Percentiles rank a stretch among this genome's conserved stretches.
These are phyloP conservation scores for Prunella himalayana DNA, from an alignment of 2,113 vertebrate genomes.

Conservation along the genomic window DNA sequence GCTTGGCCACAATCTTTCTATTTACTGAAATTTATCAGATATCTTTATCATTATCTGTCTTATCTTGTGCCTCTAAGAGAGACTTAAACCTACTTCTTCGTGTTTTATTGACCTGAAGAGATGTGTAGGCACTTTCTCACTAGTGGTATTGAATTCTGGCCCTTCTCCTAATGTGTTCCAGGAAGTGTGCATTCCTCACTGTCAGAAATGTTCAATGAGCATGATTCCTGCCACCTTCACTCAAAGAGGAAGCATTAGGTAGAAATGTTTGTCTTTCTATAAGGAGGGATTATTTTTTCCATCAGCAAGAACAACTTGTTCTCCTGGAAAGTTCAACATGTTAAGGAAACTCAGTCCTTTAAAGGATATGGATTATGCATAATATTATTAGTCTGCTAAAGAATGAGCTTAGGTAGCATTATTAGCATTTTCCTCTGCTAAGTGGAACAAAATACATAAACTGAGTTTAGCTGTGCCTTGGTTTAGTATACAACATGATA, in stretches of 20 bases:
- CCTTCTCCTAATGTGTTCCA: not conserved
- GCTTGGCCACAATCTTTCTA: not conserved
- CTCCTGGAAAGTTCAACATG: not conserved
- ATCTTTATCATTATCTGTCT: not conserved
- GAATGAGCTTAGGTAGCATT: not conserved
- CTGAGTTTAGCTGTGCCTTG: not conserved
- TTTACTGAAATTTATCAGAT: not conserved
- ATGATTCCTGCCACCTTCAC: not conserved
- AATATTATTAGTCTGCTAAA: not conserved
- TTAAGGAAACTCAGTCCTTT: not conserved
- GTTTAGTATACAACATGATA: not conserved
- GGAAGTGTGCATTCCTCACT: not conserved
- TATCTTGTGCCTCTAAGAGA: not conserved
- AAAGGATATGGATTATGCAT: not conserved
- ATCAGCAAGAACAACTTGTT: not conserved
- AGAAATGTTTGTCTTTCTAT: not conserved
- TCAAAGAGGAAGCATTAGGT: not conserved
- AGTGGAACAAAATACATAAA: not conserved
- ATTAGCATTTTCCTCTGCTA: not conserved
- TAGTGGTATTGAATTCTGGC: not conserved
- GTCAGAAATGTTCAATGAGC: not conserved
- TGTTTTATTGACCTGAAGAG: not conserved
- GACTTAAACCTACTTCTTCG: not conserved
- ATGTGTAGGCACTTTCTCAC: not conserved
- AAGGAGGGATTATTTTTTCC: not conserved